Percentiles rank a stretch among this genome's conserved stretches.
phyloP scores from a whole-genome alignment of 2,113 vertebrate genomes.

The Chaetops frenatus region DNA sequence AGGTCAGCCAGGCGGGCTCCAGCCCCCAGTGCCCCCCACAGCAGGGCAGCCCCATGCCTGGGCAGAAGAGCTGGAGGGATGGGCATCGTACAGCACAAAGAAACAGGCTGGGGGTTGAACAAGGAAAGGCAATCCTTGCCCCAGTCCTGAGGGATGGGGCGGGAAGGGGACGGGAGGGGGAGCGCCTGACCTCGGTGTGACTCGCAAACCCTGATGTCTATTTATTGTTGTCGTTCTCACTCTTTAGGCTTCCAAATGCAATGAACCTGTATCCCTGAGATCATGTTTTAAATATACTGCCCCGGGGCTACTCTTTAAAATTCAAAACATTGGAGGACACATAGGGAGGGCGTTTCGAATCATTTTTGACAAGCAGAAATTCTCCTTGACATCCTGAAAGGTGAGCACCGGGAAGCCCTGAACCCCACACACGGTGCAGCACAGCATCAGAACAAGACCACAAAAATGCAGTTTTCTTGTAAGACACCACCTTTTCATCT shows the following conservation, averaged over 20 bases:
- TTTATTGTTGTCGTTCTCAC: constrained; percentile 16
- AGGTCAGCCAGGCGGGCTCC: not conserved
- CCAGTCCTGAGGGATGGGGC: not conserved
- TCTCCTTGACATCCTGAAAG: constrained; percentile 30
- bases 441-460: not conserved
- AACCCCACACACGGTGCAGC: not conserved
- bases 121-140: not conserved
- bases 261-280: constrained; percentile 30
- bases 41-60: fast-evolving
- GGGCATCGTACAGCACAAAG: not conserved
- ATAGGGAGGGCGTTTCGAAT: constrained; percentile 1
- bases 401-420: not conserved
- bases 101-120: not conserved
- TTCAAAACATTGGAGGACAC: constrained; percentile 50
- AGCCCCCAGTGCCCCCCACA: not conserved
- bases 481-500: not conserved
- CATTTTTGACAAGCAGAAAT: constrained; percentile 36
- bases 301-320: constrained; percentile 52
- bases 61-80: not conserved
- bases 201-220: not conserved
- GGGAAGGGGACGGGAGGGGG: fast-evolving
- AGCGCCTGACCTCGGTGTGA: not conserved
- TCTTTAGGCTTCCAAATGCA: constrained; percentile 33
- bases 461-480: not conserved
- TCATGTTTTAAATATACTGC: constrained; percentile 60